Conservation (phyloP, 2,113 vertebrate genomes). For the Elachura formosa region DNA sequence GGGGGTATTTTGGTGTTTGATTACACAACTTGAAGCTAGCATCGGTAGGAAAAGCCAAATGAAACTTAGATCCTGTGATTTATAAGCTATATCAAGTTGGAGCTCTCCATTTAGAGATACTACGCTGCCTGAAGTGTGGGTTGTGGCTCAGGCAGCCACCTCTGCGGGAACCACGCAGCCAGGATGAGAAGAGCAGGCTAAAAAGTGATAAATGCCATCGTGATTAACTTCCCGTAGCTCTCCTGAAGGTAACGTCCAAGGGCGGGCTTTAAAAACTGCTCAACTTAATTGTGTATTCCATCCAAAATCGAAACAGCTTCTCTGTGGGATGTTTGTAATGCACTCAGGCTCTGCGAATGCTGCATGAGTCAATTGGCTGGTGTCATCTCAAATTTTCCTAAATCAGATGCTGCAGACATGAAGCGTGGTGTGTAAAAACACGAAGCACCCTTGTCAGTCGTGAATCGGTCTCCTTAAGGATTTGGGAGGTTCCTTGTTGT, state of each 20-base stretch:
- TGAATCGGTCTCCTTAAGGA: neutral
- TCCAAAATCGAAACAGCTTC: slow-evolving; percentile 1
- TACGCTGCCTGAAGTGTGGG: neutral
- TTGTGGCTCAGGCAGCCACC: neutral
- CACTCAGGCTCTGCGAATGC: neutral
- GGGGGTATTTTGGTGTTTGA: neutral
- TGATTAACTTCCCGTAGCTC: slow-evolving; percentile 1
- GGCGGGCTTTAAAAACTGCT: neutral
- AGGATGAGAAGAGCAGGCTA: neutral
- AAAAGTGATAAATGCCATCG: neutral
- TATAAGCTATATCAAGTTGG: neutral
- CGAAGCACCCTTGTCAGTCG: neutral
- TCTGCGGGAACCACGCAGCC: neutral
- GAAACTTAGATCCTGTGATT: neutral
- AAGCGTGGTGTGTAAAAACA: neutral
- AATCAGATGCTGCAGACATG: neutral
- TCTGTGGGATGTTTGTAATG: slow-evolving; percentile 24
- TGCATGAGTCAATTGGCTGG: slow-evolving; percentile 5
- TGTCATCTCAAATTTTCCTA: neutral
- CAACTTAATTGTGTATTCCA: neutral
- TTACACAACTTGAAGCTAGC: neutral
- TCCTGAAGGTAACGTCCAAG: slow-evolving; percentile 31
- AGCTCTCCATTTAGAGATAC: neutral
- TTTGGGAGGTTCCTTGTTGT: neutral
- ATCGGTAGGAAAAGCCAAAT: neutral